These are phyloP conservation scores for Creontiades dilutus DNA, from an alignment of 2,888 invertebrate species.

Conservation along the genomic window DNA sequence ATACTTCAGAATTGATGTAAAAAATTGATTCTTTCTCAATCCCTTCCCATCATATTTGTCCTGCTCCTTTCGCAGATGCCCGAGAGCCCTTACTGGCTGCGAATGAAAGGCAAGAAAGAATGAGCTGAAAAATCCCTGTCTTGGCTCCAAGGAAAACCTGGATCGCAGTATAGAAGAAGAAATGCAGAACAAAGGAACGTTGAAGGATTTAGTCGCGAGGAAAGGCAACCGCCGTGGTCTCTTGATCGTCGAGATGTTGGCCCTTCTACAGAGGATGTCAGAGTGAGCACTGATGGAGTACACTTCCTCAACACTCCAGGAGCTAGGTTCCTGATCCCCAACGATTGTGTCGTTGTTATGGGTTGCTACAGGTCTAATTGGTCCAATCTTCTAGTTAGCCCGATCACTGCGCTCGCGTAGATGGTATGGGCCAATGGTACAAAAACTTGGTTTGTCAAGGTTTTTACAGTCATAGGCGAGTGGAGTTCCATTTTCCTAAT, in stretches of 20 bases:
- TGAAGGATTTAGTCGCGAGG: conserved; percentile 74
- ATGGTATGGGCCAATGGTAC: too few species aligned
- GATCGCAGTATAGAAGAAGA: conserved; percentile 74
- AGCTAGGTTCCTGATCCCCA: conserved; percentile 66
- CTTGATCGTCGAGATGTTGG: conserved; percentile 74
- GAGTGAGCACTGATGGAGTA: conserved; percentile 76
- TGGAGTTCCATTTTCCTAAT: too few species aligned
- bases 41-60: conserved; percentile 82
- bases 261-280: conserved; percentile 75
- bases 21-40: too few species aligned
- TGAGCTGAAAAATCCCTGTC: conserved; percentile 82
- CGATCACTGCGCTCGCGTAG: too few species aligned
- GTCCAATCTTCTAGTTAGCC: too few species aligned
- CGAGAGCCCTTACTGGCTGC: conserved; percentile 84
- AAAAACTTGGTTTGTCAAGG: too few species aligned
- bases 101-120: conserved; percentile 80
- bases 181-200: conserved; percentile 74
- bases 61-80: conserved; percentile 83
- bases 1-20: too few species aligned
- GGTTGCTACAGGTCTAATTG: conserved; percentile 74
- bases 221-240: conserved; percentile 74
- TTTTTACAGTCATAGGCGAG: too few species aligned
- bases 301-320: conserved; percentile 75
- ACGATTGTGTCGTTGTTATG: conserved; percentile 75
- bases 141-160: conserved; percentile 78